A percentile compares a stretch with the other conserved stretches of the same genome.
These are phyloP conservation scores for Leptinotarsa haldemani DNA, from an alignment of 2,888 invertebrate species.

Conservation along the genomic window DNA sequence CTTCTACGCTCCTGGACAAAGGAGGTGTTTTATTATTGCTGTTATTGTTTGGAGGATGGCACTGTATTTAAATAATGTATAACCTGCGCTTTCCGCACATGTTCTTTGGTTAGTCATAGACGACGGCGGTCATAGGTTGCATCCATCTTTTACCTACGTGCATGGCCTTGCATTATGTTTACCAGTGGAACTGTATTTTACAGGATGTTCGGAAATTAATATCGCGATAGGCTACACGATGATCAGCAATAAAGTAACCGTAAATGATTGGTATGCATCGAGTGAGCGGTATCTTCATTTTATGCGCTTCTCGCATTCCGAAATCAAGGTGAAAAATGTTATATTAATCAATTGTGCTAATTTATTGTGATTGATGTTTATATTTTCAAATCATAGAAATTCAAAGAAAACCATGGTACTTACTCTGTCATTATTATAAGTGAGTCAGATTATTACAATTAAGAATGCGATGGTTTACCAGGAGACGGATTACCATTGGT, in stretches of 20 bases:
- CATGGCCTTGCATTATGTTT: constrained; percentile 31
- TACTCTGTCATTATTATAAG: too few relatives aligned
- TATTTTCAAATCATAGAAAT: too few relatives aligned
- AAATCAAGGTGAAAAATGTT: constrained; percentile 7
- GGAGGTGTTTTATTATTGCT: constrained; percentile 13
- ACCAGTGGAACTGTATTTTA: constrained; percentile 8
- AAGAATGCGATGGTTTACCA: too few relatives aligned
- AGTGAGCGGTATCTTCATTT: constrained; percentile 15
- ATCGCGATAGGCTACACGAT: background rate
- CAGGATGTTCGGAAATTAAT: constrained; percentile 12
- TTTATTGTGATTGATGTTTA: background rate
- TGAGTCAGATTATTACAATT: too few relatives aligned
- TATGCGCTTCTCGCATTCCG: constrained; percentile 12
- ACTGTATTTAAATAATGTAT: constrained; percentile 30
- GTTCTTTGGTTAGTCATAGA: constrained; percentile 36
- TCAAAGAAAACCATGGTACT: too few relatives aligned
- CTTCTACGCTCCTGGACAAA: background rate
- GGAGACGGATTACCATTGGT: too few relatives aligned
- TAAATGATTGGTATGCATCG: constrained; percentile 11
- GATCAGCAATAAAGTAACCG: constrained; percentile 8
- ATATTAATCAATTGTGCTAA: background rate
- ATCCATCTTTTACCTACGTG: constrained; percentile 23
- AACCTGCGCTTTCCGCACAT: constrained; percentile 26
- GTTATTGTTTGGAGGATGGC: constrained; percentile 31
- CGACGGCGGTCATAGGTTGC: constrained; percentile 32